phyloP scores from a whole-genome alignment of 1,140 invertebrate species.

The roundworm (Caenorhabditis elegans) region DNA sequence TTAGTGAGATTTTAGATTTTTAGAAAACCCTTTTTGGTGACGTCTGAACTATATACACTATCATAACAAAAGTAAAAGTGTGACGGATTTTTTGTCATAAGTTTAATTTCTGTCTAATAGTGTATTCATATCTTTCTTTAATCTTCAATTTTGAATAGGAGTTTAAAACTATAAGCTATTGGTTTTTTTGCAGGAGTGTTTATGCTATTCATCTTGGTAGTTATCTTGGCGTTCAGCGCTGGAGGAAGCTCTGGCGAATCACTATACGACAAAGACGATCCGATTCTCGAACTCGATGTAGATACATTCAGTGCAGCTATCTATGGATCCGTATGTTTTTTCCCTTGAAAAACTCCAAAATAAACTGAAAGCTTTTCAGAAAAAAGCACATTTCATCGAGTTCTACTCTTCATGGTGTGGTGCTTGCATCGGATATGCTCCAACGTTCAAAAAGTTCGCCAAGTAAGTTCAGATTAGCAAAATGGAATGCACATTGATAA shows the following conservation, averaged over 20 bases:
- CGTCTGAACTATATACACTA: too few species aligned
- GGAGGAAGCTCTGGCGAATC: slow-evolving; percentile 34
- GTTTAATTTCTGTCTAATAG: too few species aligned
- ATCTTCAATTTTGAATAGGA: too few species aligned
- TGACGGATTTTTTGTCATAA: too few species aligned
- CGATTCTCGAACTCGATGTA: slow-evolving; percentile 47
- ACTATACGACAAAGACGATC: slow-evolving; percentile 46
- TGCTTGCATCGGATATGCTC: slow-evolving; percentile 49
- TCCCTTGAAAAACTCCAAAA: neutral
- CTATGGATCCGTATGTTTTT: slow-evolving; percentile 40
- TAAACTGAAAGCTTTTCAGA: slow-evolving; percentile 34
- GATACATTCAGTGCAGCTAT: slow-evolving; percentile 42
- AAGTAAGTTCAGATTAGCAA: neutral
- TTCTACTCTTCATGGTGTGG: slow-evolving; percentile 55
- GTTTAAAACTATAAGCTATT: too few species aligned
- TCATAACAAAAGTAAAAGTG: slow-evolving; percentile 3
- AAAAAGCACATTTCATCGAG: slow-evolving; percentile 50
- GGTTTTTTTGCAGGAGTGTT: slow-evolving; percentile 11
- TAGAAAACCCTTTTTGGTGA: neutral
- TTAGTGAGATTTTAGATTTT: neutral
- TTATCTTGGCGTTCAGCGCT: slow-evolving; percentile 25
- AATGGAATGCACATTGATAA: neutral
- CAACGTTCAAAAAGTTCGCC: slow-evolving; percentile 51
- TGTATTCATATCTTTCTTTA: too few species aligned
- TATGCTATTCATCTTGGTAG: slow-evolving; percentile 16